Percentiles rank a stretch among this genome's conserved stretches.
Evolutionary conservation across 2,888 invertebrate genomes (phyloP).

Genomic region (Beris chalybata): DNA sequence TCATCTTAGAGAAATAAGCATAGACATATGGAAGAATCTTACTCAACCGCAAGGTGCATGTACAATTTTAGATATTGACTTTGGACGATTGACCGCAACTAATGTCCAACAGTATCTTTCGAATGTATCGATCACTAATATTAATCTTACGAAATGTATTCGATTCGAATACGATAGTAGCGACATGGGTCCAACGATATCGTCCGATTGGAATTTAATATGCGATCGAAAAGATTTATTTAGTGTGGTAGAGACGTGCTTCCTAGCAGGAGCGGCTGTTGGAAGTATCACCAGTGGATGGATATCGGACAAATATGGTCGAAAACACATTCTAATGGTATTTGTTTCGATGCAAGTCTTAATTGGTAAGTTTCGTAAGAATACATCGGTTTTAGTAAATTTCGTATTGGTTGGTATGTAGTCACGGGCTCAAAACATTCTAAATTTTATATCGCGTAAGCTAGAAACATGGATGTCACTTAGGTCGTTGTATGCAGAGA

Average conservation of each 20-base stretch:
- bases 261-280: conserved; percentile 65
- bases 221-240: conserved; percentile 61
- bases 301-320: conserved; percentile 67
- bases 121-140: conserved; percentile 34
- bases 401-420: no score
- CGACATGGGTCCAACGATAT: conserved; percentile 58
- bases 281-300: conserved; percentile 69
- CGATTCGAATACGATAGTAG: conserved; percentile 53
- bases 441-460: no score
- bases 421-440: no score
- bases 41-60: conserved; percentile 60
- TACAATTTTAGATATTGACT: conserved; percentile 51
- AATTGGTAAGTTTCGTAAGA: conserved; percentile 54
- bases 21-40: conserved; percentile 59
- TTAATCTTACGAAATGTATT: conserved; percentile 48
- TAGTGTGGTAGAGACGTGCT: conserved; percentile 66
- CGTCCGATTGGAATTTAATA: conserved; percentile 64
- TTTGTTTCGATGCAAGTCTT: conserved; percentile 61
- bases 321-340: conserved; percentile 64
- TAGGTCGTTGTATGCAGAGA: no score
- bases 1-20: conserved; percentile 51
- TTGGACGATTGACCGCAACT: not conserved
- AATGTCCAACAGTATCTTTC: conserved; percentile 30
- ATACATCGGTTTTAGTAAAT: no score
- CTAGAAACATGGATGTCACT: no score